Evolutionary conservation across 1,140 invertebrate species (phyloP), one percentile per base, ranked within the genome.

Genomic region (Hypothenemus hampei): DNA sequence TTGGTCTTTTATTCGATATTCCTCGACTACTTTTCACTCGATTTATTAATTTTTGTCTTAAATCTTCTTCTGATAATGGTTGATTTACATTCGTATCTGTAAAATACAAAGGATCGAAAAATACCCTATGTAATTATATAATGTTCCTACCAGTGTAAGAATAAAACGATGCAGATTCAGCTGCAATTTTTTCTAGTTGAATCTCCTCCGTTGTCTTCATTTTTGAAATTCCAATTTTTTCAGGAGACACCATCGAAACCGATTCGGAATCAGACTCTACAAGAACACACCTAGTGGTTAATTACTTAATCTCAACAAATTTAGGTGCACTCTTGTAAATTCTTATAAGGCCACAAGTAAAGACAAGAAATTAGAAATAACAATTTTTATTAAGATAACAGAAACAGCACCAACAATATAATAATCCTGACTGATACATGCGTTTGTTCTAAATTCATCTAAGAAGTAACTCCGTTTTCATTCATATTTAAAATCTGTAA

Each of bases 201-300:
- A 83, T 76, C 57, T 85, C 76, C 61, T 86, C 84, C 59, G 82
- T 75, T 0, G 81, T 81, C 69, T 83, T 84, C 55, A 78, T 75
- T 60, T 73, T 72, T 3, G 77, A 64, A 24, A 69, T 63, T 41
- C 65, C 65, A 45, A 60, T 65, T 69, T 81, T 83, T 18, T 71
- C 74, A 20, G 81, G 80, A 19, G 81, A 80, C 13, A 69, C 69
- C n/a, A 76, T 74, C 10, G 80, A 76, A 54, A 74, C 74, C 61
- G 80, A 82, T 74, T 84, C 82, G 69, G 76, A 82, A 74, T 84
- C 82, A 58, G 83, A 84, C 67, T 85, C 83, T 85, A 81, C 74
- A 83, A 83, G 75, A 81, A 83, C 74, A 82, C 75, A 81, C 71
- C 69, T 41, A 54, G 62, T 51, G 60, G 60, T 35, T 26, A 20